A percentile compares a stretch with the other conserved stretches of the same genome.
These are phyloP conservation scores for Hofmannophila pseudospretella DNA, from an alignment of 2,888 invertebrate species.

Conservation along the genomic window DNA sequence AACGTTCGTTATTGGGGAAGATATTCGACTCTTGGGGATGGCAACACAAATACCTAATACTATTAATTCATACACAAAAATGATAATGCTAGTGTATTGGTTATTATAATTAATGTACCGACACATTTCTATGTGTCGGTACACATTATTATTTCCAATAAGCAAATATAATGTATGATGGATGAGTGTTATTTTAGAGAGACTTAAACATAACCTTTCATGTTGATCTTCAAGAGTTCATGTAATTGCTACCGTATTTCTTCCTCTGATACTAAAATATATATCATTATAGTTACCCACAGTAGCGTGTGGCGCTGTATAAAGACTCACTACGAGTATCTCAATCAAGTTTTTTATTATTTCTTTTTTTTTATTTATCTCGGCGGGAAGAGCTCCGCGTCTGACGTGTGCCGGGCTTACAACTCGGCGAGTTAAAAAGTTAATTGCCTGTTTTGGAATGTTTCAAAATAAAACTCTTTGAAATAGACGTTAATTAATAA, in stretches of 20 bases:
- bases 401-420: constrained; percentile 21
- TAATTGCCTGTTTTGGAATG: constrained; percentile 33
- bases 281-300: constrained; percentile 3
- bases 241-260: neutral
- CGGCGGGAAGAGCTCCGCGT: constrained; percentile 1
- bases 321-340: constrained; percentile 24
- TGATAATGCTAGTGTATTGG: too few species aligned
- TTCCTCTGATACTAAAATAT: neutral
- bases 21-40: neutral
- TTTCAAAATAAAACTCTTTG: constrained; percentile 14
- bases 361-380: constrained; percentile 16
- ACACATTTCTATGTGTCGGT: too few species aligned
- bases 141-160: too few species aligned
- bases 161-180: too few species aligned
- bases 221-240: too few species aligned
- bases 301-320: constrained; percentile 11
- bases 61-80: too few species aligned
- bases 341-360: constrained; percentile 24
- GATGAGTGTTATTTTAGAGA: too few species aligned
- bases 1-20: neutral
- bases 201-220: too few species aligned
- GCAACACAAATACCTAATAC: too few species aligned
- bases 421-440: constrained; percentile 35
- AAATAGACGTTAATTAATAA: constrained; percentile 6
- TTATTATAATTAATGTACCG: too few species aligned